Evolutionary conservation across 1,140 invertebrate genomes (phyloP).

Genomic region (Drosophila repleta): DNA sequence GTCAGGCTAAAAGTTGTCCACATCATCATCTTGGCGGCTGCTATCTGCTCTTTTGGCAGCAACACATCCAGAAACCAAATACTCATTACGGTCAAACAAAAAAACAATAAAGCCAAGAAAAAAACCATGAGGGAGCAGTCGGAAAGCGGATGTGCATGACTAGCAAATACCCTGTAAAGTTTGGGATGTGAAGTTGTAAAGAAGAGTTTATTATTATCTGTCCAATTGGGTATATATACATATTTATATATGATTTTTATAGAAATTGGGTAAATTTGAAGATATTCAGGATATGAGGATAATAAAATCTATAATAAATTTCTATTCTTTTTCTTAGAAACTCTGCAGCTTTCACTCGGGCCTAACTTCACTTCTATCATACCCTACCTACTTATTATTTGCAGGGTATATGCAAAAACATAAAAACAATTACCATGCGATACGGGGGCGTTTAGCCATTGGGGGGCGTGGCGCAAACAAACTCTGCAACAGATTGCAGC

Average conservation of each 20-base stretch:
- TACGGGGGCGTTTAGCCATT: conserved; percentile 3
- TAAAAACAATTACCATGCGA: conserved; percentile 28
- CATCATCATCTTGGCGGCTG: conserved; percentile 4
- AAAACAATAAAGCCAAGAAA: conserved; percentile 1
- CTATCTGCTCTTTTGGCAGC: conserved; percentile 32
- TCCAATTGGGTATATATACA: too few relatives aligned
- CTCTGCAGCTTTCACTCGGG: too few relatives aligned
- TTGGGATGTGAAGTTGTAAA: neutral
- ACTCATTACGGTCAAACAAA: conserved; percentile 53
- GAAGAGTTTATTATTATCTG: too few relatives aligned
- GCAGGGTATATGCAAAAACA: conserved; percentile 22
- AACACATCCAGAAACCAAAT: conserved; percentile 49
- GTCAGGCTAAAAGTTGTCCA: conserved; percentile 15
- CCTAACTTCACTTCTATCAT: neutral
- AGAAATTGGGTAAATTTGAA: neutral
- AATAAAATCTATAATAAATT: too few relatives aligned
- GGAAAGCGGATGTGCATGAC: neutral
- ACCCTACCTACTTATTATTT: neutral
- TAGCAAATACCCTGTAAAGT: conserved; percentile 6
- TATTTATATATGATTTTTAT: too few relatives aligned
- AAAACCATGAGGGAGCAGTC: neutral
- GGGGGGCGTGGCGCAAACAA: conserved; percentile 14
- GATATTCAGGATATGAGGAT: too few relatives aligned
- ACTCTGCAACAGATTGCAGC: conserved; percentile 71
- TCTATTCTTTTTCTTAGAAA: too few relatives aligned